phyloP scores from a whole-genome alignment of 1,140 invertebrate species.

The Scaptomyza montana region DNA sequence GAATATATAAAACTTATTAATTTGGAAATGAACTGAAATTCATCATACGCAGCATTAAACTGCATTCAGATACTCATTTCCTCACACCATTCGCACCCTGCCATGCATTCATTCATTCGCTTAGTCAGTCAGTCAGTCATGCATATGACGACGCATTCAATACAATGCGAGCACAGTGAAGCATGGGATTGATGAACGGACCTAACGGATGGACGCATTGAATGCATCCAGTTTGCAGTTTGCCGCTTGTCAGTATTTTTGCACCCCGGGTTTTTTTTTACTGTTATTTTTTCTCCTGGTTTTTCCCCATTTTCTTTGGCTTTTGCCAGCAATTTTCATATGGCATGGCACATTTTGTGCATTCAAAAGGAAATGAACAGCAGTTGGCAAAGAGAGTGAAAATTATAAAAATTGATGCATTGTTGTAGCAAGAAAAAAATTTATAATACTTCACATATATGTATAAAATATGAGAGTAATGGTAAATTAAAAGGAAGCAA shows the following conservation, averaged over 20 bases:
- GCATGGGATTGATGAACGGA: conserved; percentile 12
- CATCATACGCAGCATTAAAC: conserved; percentile 48
- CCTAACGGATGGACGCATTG: conserved; percentile 40
- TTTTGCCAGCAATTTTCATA: conserved; percentile 51
- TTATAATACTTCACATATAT: conserved; percentile 15
- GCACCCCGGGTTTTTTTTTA: neutral
- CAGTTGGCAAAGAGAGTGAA: conserved; percentile 47
- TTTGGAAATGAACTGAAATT: conserved; percentile 30
- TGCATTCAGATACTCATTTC: neutral
- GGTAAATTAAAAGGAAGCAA: conserved; percentile 31
- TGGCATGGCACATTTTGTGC: conserved; percentile 55
- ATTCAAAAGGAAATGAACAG: conserved; percentile 69
- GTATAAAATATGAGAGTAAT: conserved; percentile 2
- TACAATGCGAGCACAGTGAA: conserved; percentile 7
- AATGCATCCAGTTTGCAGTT: conserved; percentile 29
- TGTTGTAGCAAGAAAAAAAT: conserved; percentile 40
- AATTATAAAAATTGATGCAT: conserved; percentile 39
- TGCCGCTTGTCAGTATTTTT: conserved; percentile 10
- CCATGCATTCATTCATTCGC: conserved; percentile 24
- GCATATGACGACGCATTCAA: conserved; percentile 52
- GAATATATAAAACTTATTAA: conserved; percentile 5
- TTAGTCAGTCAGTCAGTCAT: conserved; percentile 36
- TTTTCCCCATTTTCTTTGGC: conserved; percentile 21
- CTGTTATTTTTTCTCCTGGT: neutral
- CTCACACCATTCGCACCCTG: neutral